Evolutionary conservation across 2,113 vertebrate genomes (phyloP), one percentile per base, ranked within the genome.

Genomic region (Alaudala cheleensis): DNA sequence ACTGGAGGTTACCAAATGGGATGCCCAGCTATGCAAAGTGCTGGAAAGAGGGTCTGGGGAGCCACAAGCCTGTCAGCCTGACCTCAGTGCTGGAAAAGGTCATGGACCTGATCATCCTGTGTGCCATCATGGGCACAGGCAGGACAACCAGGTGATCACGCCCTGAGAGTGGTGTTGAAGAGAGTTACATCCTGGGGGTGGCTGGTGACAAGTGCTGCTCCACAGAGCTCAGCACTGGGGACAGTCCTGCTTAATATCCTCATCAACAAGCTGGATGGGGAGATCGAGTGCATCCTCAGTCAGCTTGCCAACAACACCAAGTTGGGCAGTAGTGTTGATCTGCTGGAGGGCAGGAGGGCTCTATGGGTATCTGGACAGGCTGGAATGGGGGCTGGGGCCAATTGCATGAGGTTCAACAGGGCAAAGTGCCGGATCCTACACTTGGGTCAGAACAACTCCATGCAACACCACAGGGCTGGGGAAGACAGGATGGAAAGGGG

Each of bases 11-110:
- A 29, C 16, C 37, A 57, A 58, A 65, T 23, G 39, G 40, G 39
- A 16, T 0, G 0, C 37, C 6, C 28, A 51, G 14, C 44, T 45
- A 51, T 1, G 3, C 37, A 58, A 61, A 56, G 23, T 9, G 34
- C 40, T 14, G 16, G 28, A 29, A 67, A 37, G 74, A 33, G 11
- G 34, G 21, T 25, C 26, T 47, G 40, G 31, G 47, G 47, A 69
- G 29, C 77, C 44, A 69, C 20, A 56, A 47, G 26, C 14, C 40
- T 74, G 23, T 29, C 54, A 44, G 42, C 14, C 61, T 81, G 61
- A 39, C 42, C 34, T 67, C 0, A 0, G 42, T 69, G 28, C 34
- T 67, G 42, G 37, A 34, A 15, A 56, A 62, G 11, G 31, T 50
- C 37, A 50, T 3, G 3, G 28, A 77, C 26, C 12, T 28, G 31